Conservation (phyloP, 2,113 vertebrate species). For the Zingel zingel region DNA sequence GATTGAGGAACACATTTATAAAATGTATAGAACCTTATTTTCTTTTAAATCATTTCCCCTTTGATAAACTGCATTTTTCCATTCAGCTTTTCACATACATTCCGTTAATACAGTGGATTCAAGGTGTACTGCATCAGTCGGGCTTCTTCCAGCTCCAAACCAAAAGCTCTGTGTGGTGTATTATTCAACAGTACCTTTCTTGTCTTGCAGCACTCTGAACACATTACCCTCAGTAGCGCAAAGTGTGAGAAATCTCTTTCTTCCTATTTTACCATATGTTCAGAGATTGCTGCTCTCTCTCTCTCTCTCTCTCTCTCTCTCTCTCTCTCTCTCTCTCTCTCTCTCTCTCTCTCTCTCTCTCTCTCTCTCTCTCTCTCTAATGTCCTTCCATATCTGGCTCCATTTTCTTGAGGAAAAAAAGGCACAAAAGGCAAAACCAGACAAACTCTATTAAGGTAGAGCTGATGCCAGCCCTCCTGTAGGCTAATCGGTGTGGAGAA, state of each 20-base stretch:
- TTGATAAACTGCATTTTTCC: neutral
- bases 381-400: neutral
- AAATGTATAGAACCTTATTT: neutral
- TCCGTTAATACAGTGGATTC: neutral
- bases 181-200: conserved; percentile 4
- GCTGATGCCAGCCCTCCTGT: neutral
- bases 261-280: neutral
- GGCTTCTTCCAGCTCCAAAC: neutral
- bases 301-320: no score
- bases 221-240: neutral
- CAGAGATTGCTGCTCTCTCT: neutral
- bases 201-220: neutral
- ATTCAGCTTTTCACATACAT: neutral
- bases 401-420: neutral
- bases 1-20: no score
- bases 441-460: neutral
- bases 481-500: neutral
- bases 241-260: neutral
- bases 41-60: neutral
- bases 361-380: neutral
- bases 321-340: no score
- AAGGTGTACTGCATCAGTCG: neutral
- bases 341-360: no score
- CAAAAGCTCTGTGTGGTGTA: neutral
- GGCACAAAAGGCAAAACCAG: neutral